phyloP scores from a whole-genome alignment of 2,113 vertebrate genomes.

The Percina caprodes region DNA sequence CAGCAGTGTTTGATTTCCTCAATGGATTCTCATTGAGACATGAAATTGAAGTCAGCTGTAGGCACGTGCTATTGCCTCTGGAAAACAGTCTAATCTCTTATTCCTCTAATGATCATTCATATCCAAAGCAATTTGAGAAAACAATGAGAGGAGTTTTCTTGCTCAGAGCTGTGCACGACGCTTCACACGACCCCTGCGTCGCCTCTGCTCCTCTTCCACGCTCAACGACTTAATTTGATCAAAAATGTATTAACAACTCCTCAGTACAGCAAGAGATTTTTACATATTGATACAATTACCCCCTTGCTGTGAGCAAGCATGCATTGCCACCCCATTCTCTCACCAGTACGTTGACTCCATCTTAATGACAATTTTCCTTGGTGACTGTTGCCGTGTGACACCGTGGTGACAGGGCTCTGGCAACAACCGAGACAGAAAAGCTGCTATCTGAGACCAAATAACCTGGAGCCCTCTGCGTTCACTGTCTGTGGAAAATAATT shows the following conservation, averaged over 20 bases:
- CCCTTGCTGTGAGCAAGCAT: constrained; percentile 78
- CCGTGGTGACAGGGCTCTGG: constrained; percentile 33
- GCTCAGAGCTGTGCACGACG: constrained; percentile 39
- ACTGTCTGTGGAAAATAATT: constrained; percentile 52
- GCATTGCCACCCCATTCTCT: constrained; percentile 48
- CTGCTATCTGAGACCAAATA: constrained; percentile 46
- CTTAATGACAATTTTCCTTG: constrained; percentile 72
- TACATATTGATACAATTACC: constrained; percentile 86
- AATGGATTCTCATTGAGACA: constrained; percentile 75
- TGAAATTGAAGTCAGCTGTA: constrained; percentile 75
- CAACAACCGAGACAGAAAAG: constrained; percentile 45
- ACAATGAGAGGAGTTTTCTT: constrained; percentile 54
- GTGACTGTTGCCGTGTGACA: constrained; percentile 61
- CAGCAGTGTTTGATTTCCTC: constrained; percentile 71
- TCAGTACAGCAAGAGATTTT: constrained; percentile 74
- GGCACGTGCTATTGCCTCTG: constrained; percentile 53
- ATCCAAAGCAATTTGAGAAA: constrained; percentile 68
- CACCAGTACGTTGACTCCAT: constrained; percentile 49
- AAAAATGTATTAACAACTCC: constrained; percentile 81
- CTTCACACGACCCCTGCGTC: constrained; percentile 41
- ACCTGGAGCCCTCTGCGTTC: constrained; percentile 25
- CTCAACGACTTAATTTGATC: constrained; percentile 80
- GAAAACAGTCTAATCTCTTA: constrained; percentile 67
- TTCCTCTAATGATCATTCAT: constrained; percentile 70
- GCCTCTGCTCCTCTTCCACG: constrained; percentile 59